These are phyloP conservation scores for Druon quercuslanigerum DNA, from an alignment of 1,140 invertebrate species.

Conservation along the genomic window DNA sequence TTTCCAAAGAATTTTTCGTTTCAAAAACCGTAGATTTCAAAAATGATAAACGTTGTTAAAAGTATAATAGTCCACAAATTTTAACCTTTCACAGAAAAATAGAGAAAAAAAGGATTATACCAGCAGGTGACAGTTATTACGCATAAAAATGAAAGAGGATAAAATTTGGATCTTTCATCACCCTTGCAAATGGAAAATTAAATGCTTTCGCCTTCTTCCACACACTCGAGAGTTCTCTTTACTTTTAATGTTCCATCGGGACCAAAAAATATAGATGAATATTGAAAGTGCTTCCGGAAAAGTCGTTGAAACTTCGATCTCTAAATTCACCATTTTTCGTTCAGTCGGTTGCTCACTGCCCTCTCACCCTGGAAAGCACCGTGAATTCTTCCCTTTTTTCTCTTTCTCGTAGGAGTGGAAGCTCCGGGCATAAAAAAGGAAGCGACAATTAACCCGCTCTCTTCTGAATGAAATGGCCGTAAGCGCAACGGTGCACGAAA, in stretches of 20 bases:
- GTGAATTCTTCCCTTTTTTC: constrained; percentile 3
- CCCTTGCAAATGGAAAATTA: constrained; percentile 1
- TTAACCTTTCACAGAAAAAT: background rate
- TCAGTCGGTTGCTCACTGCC: constrained; percentile 3
- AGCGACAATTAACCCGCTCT: constrained; percentile 30
- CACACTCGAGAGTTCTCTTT: constrained; percentile 11
- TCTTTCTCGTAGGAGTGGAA: constrained; percentile 1
- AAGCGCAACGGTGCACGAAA: constrained; percentile 21
- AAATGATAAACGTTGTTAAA: too few relatives aligned
- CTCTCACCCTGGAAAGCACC: background rate
- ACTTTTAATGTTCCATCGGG: constrained; percentile 20
- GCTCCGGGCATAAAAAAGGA: constrained; percentile 23
- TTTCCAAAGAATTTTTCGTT: too few relatives aligned
- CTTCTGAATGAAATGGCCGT: constrained; percentile 20
- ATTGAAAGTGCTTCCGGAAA: constrained; percentile 20
- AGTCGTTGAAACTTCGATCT: constrained; percentile 28
- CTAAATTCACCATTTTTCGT: constrained; percentile 19
- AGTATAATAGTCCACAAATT: too few relatives aligned
- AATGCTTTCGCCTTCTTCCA: constrained; percentile 6
- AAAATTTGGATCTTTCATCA: background rate
- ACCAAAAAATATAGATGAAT: constrained; percentile 14
- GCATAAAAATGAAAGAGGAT: background rate
- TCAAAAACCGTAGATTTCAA: too few relatives aligned
- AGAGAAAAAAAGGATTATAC: background rate
- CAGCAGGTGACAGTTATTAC: background rate